Evolutionary conservation across 2,888 invertebrate species (phyloP).

Genomic region (Cryptosula pallasiana): DNA sequence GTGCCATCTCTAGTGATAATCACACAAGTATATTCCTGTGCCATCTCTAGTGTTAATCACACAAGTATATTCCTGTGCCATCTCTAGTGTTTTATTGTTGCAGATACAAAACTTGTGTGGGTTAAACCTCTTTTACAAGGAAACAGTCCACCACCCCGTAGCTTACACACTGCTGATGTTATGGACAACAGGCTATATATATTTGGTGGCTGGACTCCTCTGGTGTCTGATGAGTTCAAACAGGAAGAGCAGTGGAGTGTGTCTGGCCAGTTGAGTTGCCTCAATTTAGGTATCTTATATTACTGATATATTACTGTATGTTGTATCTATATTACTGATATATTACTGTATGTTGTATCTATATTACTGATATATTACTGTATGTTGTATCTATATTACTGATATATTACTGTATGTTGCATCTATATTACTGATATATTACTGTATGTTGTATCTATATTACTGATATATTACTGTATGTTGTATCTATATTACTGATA

Average conservation of each 20-base stretch:
- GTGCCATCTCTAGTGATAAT: too few species aligned
- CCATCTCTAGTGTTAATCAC: too few species aligned
- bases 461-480: too few species aligned
- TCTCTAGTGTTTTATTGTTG: neutral
- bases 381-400: too few species aligned
- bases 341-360: neutral
- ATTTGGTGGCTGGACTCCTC: constrained; percentile 18
- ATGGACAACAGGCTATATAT: neutral
- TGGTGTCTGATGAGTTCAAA: neutral
- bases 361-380: neutral
- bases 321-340: neutral
- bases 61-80: too few species aligned
- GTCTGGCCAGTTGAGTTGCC: neutral
- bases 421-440: too few species aligned
- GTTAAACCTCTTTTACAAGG: neutral
- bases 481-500: too few species aligned
- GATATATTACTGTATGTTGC: too few species aligned
- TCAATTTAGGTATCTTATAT: neutral
- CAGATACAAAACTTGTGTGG: neutral
- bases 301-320: neutral
- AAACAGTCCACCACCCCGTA: neutral
- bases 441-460: too few species aligned
- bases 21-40: too few species aligned
- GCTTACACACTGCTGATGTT: neutral
- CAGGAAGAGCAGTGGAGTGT: neutral